phyloP scores from a whole-genome alignment of 2,113 vertebrate species.

The Pontoporia blainvillei region DNA sequence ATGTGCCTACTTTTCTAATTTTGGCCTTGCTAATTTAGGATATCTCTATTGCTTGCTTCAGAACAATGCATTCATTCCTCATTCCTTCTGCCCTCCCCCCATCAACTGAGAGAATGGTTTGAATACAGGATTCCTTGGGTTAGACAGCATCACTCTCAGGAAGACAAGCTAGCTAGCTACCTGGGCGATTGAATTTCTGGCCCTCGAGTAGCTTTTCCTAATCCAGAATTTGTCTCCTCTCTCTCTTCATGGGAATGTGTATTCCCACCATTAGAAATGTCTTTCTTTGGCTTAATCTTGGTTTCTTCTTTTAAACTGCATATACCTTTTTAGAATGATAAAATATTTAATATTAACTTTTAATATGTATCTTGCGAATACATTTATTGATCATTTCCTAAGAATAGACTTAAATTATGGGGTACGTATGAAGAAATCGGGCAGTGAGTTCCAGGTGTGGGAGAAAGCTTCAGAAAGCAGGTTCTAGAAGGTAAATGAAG shows the following conservation, averaged over 20 bases:
- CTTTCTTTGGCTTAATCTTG: not conserved
- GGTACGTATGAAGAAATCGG: not conserved
- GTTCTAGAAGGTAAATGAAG: not conserved
- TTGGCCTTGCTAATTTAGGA: constrained; percentile 14
- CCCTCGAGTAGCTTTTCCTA: not conserved
- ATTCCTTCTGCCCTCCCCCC: not conserved
- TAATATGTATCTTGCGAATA: not conserved
- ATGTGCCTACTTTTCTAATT: constrained; percentile 13
- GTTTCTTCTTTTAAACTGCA: not conserved
- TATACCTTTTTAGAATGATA: not conserved
- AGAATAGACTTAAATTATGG: not conserved
- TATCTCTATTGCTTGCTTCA: not conserved
- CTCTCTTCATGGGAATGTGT: not conserved
- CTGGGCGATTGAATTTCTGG: not conserved
- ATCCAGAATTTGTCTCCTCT: not conserved
- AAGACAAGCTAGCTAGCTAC: not conserved
- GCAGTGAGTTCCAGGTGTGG: not conserved
- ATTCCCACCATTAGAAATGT: not conserved
- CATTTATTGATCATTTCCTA: not conserved
- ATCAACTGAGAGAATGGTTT: not conserved
- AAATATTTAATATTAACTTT: not conserved
- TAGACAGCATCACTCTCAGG: not conserved
- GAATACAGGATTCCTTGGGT: not conserved
- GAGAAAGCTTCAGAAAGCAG: not conserved
- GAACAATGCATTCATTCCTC: not conserved